Percentiles rank a stretch among this genome's conserved stretches.
phyloP scores from a whole-genome alignment of 2,797 vertebrate genomes.

The Tolypeutes matacus region DNA sequence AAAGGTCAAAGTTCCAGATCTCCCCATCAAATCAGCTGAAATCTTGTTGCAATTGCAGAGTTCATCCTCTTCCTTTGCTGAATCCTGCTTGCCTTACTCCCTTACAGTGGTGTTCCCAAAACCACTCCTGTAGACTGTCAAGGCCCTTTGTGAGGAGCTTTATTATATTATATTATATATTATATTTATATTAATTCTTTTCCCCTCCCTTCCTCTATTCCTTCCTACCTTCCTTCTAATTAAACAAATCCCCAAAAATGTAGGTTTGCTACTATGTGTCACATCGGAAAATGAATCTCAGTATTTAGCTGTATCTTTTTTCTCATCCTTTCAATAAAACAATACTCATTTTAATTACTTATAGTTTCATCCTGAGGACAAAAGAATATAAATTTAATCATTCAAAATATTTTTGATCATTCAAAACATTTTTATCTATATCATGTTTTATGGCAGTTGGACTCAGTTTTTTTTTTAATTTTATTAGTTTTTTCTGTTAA shows the following conservation, averaged over 20 bases:
- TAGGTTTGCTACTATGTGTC: not conserved
- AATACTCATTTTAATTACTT: not conserved
- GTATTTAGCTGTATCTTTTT: not conserved
- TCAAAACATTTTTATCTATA: constrained; percentile 31
- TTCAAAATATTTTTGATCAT: not conserved
- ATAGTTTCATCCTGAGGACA: not conserved
- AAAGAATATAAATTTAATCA: not conserved
- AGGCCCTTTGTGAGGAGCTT: not conserved
- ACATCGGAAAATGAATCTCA: not conserved
- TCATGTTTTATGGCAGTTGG: not conserved
- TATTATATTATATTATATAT: not conserved
- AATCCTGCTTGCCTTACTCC: not conserved
- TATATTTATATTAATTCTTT: not conserved
- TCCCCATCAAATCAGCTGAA: not conserved
- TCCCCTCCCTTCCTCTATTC: not conserved
- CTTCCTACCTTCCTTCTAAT: constrained; percentile 9
- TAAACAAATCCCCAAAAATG: not conserved
- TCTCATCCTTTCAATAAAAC: not conserved
- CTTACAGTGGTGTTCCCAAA: not conserved
- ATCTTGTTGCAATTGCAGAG: not conserved
- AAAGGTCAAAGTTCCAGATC: not conserved
- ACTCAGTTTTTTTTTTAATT: not conserved
- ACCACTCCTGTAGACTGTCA: not conserved
- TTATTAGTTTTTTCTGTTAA: not conserved
- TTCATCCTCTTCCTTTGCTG: not conserved